These are phyloP conservation scores for Piprites chloris DNA, from an alignment of 2,113 vertebrate species.

Conservation along the genomic window DNA sequence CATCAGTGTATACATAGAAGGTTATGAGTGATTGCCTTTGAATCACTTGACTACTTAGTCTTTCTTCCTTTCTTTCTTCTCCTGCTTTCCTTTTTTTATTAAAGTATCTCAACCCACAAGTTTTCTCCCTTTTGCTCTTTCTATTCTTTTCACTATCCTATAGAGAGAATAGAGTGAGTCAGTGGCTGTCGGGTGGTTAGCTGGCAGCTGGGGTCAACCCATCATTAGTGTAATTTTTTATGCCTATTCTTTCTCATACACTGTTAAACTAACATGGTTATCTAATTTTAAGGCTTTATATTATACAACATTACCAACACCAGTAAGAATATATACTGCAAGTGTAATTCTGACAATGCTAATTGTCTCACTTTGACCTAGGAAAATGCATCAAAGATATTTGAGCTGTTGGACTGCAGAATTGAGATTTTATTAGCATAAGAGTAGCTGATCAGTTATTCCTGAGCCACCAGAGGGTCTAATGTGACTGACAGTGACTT, in stretches of 20 bases:
- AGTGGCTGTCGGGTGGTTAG: neutral
- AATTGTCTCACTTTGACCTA: neutral
- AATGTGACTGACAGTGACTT: neutral
- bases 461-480: neutral
- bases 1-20: neutral
- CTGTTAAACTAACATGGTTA: neutral
- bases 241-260: neutral
- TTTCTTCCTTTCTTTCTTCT: neutral
- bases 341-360: neutral
- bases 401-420: neutral
- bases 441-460: neutral
- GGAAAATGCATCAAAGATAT: neutral
- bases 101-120: neutral
- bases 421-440: neutral
- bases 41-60: neutral
- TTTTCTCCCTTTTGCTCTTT: neutral
- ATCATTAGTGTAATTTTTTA: accelerated
- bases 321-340: neutral
- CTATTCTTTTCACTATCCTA: neutral
- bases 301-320: neutral
- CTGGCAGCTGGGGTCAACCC: neutral
- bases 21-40: neutral
- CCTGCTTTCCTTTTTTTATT: neutral
- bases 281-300: neutral
- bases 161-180: neutral